Base-by-base conservation (phyloP, 1,140 invertebrate species). In the Micrasema longulum region DNA sequence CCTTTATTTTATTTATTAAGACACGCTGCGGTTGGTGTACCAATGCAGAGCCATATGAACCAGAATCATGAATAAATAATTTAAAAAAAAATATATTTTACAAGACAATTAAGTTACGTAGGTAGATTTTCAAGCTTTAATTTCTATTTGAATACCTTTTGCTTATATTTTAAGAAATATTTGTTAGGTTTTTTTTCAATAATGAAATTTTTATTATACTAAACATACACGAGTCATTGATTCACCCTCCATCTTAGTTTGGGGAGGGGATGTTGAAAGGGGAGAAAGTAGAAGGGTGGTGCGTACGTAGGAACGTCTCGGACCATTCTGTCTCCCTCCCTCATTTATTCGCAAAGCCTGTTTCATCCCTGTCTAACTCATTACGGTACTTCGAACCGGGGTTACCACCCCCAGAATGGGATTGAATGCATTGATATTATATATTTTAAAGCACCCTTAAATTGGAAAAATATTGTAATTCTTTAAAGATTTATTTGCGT, bases 191-290 rank as follows among this genome's bases (percentile, higher is more conserved):
- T n/a, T n/a, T 31, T 31, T 31, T 31, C 2, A 31, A 31, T 31
- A 31, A 31, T 31, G 26, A 4, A 31, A 31, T 31, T 31, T 31
- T 31, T 31, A 31, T 4, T 12, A 41, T 41, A 41, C 38, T 16
- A 60, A 22, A 60, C 50, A 22, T 22, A 60, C 55, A 64, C 60
- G 60, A 38, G 22, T 47, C 43, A 47, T 62, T 64, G 60, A 64
- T 26, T 64, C 43, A 64, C 41, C 60, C 16, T 41, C 14, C 14
- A 47, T 41, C 26, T 64, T 20, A 47, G 20, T 47, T 26, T 47
- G 5, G 45, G 20, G 22, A 0, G 62, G 22, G 41, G 45, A 20
- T 45, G 38, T 7, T 16, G 57, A 35, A 26, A 20, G 45, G 45
- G 48, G 47, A 11, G 35, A 22, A 43, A 23, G 20, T 41, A 36